Conservation (phyloP, 2,113 vertebrate species). For the Camelus bactrianus region DNA sequence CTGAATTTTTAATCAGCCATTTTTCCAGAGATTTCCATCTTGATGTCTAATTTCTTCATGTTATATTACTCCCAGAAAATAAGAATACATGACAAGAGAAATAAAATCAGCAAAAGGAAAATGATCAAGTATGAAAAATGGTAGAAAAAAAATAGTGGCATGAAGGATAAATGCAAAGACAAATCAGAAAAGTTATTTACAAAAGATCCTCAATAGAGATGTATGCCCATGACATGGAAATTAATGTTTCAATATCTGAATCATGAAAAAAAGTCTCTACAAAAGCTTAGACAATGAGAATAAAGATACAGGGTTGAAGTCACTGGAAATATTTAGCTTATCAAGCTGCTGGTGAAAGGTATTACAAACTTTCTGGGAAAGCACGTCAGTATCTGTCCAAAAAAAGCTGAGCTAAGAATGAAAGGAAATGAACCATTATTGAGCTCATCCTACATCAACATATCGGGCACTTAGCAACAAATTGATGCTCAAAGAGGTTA, state of each 20-base stretch:
- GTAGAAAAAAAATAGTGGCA: not conserved
- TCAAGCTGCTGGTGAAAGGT: not conserved
- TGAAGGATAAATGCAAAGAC: not conserved
- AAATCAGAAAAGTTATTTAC: not conserved
- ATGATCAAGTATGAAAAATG: not conserved
- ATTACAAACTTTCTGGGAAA: conserved; percentile 5
- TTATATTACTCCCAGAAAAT: not conserved
- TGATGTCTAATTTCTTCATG: not conserved
- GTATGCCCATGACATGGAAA: not conserved
- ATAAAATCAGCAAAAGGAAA: not conserved
- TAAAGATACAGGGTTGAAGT: not conserved
- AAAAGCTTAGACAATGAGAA: not conserved
- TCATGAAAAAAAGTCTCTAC: not conserved
- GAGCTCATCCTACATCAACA: not conserved
- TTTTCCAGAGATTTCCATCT: not conserved
- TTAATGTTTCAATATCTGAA: conserved; percentile 37
- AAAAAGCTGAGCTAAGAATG: conserved; percentile 51
- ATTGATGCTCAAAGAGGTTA: conserved; percentile 14
- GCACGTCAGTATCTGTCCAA: not conserved
- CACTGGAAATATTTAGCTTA: not conserved
- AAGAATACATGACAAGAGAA: not conserved
- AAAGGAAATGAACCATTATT: conserved; percentile 34
- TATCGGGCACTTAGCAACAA: conserved; percentile 1
- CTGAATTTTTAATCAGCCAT: not conserved
- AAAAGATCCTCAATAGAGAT: not conserved